These are phyloP conservation scores for Orthonevra nobilis DNA, from an alignment of 2,888 invertebrate species.

Conservation along the genomic window DNA sequence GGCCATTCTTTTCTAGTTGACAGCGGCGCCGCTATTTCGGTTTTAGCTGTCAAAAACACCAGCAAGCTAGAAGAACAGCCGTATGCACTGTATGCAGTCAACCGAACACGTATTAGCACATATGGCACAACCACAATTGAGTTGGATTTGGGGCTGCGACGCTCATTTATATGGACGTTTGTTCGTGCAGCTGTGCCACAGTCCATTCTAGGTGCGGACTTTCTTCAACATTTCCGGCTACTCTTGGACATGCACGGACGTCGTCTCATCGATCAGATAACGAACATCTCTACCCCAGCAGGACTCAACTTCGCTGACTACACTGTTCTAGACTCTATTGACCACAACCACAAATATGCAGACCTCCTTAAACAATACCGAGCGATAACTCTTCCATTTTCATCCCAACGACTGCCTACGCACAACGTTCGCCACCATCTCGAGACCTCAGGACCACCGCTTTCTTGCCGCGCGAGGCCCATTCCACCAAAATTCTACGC, in stretches of 20 bases:
- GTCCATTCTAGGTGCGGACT: slow-evolving; percentile 9
- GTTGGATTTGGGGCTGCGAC: slow-evolving; percentile 1
- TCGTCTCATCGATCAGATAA: slow-evolving; percentile 15
- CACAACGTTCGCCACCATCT: slow-evolving; percentile 8
- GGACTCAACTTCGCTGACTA: not conserved
- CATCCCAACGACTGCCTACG: not conserved
- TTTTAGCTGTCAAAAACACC: slow-evolving; percentile 2
- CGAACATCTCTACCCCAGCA: not conserved
- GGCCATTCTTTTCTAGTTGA: too few species aligned
- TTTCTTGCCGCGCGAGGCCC: slow-evolving; percentile 14
- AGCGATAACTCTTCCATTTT: slow-evolving; percentile 1
- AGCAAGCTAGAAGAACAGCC: not conserved
- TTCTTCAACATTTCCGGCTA: slow-evolving; percentile 7
- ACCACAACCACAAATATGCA: not conserved
- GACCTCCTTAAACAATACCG: not conserved
- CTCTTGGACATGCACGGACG: slow-evolving; percentile 17
- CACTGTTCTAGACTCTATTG: not conserved
- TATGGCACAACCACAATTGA: not conserved
- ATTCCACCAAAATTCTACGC: slow-evolving; percentile 29
- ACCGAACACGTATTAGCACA: not conserved
- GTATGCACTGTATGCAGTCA: slow-evolving; percentile 6
- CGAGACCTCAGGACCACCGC: slow-evolving; percentile 6
- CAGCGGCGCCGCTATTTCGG: slow-evolving; percentile 15
- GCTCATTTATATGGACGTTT: slow-evolving; percentile 12
- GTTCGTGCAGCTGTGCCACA: slow-evolving; percentile 9